Percentiles rank a stretch among this genome's conserved stretches.
Evolutionary conservation across 1,140 invertebrate genomes (phyloP).

Genomic region (Sycophaga agraensis): DNA sequence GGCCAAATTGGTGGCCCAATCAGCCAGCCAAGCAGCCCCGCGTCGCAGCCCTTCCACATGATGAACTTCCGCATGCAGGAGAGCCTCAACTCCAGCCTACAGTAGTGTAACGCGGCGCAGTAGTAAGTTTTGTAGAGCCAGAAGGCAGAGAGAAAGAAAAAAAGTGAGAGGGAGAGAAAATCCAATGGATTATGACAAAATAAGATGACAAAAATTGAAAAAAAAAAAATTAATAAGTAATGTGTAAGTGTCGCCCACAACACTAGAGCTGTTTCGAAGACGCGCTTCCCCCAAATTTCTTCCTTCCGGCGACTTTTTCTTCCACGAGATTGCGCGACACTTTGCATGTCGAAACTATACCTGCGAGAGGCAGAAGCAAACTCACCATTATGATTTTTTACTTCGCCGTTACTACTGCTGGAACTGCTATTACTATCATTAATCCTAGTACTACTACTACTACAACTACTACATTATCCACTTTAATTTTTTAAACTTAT

Average conservation of each 20-base stretch:
- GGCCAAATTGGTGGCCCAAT: slow-evolving; percentile 46
- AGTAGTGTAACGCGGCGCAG: slow-evolving; percentile 48
- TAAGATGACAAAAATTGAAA: neutral
- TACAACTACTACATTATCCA: slow-evolving; percentile 6
- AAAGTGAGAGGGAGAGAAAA: too few relatives aligned
- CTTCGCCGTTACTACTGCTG: neutral
- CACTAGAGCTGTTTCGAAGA: slow-evolving; percentile 28
- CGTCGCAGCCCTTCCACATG: slow-evolving; percentile 71
- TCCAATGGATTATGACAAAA: too few relatives aligned
- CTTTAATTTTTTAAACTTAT: slow-evolving; percentile 16
- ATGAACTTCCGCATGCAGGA: slow-evolving; percentile 72
- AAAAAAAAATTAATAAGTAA: slow-evolving; percentile 14
- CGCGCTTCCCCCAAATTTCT: slow-evolving; percentile 23
- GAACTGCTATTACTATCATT: slow-evolving; percentile 2
- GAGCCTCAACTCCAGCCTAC: slow-evolving; percentile 57
- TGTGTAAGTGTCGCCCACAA: slow-evolving; percentile 21
- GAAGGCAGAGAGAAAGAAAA: too few relatives aligned
- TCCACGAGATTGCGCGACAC: slow-evolving; percentile 1
- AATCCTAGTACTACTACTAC: neutral
- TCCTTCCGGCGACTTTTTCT: slow-evolving; percentile 15
- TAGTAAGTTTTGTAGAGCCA: slow-evolving; percentile 42
- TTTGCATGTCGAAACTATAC: neutral
- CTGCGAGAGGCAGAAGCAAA: neutral
- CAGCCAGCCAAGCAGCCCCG: slow-evolving; percentile 60
- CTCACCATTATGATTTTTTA: slow-evolving; percentile 12